Base-by-base conservation (phyloP, 2,797 vertebrate genomes). In the Jordanella pulchra region DNA sequence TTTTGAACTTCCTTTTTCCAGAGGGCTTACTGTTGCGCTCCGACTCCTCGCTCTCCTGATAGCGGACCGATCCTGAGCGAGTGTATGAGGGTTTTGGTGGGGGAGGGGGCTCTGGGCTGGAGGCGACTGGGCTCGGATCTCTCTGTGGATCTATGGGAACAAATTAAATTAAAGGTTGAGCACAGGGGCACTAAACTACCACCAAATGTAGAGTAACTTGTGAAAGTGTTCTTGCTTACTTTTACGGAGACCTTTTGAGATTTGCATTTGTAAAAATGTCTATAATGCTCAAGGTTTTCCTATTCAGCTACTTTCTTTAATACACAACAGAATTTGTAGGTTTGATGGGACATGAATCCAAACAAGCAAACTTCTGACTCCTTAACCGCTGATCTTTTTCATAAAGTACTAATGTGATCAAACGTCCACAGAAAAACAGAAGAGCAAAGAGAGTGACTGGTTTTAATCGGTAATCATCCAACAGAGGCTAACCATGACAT, bases 1-100 rank as follows among this genome's bases (percentile, higher is more conserved):
- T 99, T 93, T 99, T 99, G 92, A 97, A 99, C 90, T 99, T 99
- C 84, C 98, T 96, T 89, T 99, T 99, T 89, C 98, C 98, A 55
- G 97, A 94, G 67, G 98, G 98, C 84, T 99, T 99, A 87, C 98
- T 96, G 18, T 84, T 89, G 81, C 90, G 88, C 81, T 96, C 95
- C 21, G 88, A 90, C 0, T 91, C 81, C 74, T 95, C 93, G 0
- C 93, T 91, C 75, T 95, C 96, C 77, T 95, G 90, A 71, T 91
- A 91, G 69, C 93, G 93, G 39, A 85, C 68, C 0, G 91, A 87
- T 45, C 94, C 94, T 0, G 93, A 95, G 75, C 94, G 94, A 32
- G 93, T 94, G 74, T 93, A 90, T 17, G 90, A 87, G 47, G 90
- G 80, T 84, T 88, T 92, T 56, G 78, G 87, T 5, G 83, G 87